These are phyloP conservation scores for Caenorhabditis angaria DNA, from an alignment of 2,888 invertebrate genomes.

Conservation along the genomic window DNA sequence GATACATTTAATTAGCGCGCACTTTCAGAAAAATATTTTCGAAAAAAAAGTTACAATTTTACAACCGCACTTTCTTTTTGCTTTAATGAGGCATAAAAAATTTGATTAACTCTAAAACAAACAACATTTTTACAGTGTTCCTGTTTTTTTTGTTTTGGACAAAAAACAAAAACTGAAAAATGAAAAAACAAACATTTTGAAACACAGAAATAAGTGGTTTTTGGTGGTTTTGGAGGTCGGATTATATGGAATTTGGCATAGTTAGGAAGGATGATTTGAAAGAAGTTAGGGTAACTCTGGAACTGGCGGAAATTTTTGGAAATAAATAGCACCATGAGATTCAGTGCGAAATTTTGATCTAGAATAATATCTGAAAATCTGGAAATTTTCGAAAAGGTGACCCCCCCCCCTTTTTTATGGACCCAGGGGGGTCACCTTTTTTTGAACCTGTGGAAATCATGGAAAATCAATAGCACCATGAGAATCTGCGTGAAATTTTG, in stretches of 20 bases:
- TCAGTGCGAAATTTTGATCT: background rate
- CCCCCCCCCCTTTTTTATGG: no score
- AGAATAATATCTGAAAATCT: no score
- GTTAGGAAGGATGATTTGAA: no score
- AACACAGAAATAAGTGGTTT: background rate
- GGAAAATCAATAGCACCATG: background rate
- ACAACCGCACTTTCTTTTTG: background rate
- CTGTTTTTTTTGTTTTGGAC: background rate
- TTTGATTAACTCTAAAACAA: background rate
- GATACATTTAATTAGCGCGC: no score
- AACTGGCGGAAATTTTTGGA: no score
- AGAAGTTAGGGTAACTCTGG: no score
- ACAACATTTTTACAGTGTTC: background rate
- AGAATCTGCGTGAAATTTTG: background rate
- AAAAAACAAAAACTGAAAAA: background rate
- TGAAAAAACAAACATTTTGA: background rate
- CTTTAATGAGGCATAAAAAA: slow-evolving; percentile 1
- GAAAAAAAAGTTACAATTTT: no score
- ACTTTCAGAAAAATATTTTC: no score
- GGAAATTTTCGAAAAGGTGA: no score
- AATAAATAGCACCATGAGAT: background rate
- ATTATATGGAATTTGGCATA: background rate
- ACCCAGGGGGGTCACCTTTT: no score
- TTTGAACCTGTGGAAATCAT: no score
- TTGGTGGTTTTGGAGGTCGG: no score